Percentiles rank a stretch among this genome's conserved stretches.
phyloP scores from a whole-genome alignment of 2,113 vertebrate species.

The cattle (Bos taurus) region DNA sequence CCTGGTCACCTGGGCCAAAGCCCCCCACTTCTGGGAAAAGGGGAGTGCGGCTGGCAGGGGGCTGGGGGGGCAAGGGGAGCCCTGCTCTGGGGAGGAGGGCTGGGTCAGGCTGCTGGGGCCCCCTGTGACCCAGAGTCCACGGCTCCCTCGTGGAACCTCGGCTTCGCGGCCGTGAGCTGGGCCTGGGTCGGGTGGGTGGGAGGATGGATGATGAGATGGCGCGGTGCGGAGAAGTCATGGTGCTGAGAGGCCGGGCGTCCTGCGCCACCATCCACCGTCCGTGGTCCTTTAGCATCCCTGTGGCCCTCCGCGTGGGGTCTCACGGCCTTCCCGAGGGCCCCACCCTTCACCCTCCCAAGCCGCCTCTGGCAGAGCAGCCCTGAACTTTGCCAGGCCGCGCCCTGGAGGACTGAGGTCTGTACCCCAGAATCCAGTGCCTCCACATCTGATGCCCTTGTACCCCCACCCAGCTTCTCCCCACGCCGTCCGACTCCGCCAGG shows the following conservation, averaged over 20 bases:
- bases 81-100: not conserved
- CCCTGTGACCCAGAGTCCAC: not conserved
- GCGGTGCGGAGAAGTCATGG: rapidly evolving
- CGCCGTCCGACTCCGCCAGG: rapidly evolving
- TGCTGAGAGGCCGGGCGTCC: not conserved
- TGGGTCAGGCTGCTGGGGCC: too few relatives aligned
- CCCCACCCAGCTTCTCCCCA: not conserved
- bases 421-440: rapidly evolving
- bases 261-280: not conserved
- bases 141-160: not conserved
- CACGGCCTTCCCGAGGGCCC: not conserved
- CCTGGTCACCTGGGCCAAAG: not conserved
- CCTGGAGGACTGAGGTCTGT: not conserved
- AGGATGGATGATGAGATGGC: rapidly evolving
- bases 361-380: rapidly evolving
- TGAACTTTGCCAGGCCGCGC: not conserved
- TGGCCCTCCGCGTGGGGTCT: not conserved
- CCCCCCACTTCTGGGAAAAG: too few relatives aligned
- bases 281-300: too few relatives aligned
- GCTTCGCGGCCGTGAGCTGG: not conserved
- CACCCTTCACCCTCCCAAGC: not conserved
- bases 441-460: too few relatives aligned
- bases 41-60: rapidly evolving
- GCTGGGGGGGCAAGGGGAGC: rapidly evolving
- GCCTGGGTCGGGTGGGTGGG: too few relatives aligned